Percentiles rank a stretch among this genome's conserved stretches.
phyloP scores from a whole-genome alignment of 2,113 vertebrate species.

The Lates calcarifer region DNA sequence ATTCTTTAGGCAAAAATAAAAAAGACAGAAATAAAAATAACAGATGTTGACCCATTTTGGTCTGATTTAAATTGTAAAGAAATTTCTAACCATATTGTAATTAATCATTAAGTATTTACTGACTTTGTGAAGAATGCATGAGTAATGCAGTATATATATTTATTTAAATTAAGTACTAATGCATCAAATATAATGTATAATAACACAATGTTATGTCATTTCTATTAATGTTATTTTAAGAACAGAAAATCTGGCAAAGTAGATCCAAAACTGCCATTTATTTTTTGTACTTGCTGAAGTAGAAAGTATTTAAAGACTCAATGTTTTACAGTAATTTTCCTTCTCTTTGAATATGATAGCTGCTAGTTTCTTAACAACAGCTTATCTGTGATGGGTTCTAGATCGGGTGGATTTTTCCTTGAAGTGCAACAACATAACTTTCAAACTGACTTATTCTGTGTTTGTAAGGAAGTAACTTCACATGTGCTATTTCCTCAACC shows the following conservation, averaged over 20 bases:
- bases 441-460: slow-evolving; percentile 51
- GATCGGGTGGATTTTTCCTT: slow-evolving; percentile 53
- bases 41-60: neutral
- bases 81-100: neutral
- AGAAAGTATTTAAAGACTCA: neutral
- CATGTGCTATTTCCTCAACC: slow-evolving; percentile 26
- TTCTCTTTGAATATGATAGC: neutral
- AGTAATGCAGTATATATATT: neutral
- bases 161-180: neutral
- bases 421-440: slow-evolving; percentile 49
- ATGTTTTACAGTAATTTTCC: neutral
- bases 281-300: neutral
- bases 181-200: neutral
- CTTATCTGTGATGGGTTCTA: neutral
- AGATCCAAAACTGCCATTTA: neutral
- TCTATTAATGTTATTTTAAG: neutral
- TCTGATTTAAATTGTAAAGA: neutral
- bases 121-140: neutral
- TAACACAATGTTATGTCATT: neutral
- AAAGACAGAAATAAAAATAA: no score
- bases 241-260: neutral
- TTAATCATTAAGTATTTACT: neutral
- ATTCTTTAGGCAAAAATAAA: neutral
- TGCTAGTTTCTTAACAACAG: neutral
- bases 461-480: slow-evolving; percentile 60